phyloP scores from a whole-genome alignment of 2,797 vertebrate species.

The Podarcis siculus region DNA sequence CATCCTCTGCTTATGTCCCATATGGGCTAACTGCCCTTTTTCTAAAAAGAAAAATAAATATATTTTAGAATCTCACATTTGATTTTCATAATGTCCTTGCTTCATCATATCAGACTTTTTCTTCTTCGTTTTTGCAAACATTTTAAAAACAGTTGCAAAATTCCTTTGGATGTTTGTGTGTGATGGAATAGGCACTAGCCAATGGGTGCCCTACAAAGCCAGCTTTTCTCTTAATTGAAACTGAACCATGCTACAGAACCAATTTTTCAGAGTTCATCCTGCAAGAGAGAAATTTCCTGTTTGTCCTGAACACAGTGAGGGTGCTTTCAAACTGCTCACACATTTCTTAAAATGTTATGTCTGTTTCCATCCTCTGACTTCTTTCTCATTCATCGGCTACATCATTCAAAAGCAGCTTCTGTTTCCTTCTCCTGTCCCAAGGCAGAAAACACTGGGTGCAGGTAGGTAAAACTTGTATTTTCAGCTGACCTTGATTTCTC shows the following conservation, averaged over 20 bases:
- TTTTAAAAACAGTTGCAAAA: background rate
- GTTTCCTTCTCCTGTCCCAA: background rate
- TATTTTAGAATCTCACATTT: background rate
- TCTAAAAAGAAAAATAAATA: background rate
- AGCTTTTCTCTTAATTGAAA: background rate
- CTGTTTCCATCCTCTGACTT: background rate
- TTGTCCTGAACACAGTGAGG: background rate
- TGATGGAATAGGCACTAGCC: background rate
- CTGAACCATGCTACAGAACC: background rate
- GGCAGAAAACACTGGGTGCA: background rate
- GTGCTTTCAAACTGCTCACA: background rate
- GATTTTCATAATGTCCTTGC: background rate
- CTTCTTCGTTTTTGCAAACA: background rate
- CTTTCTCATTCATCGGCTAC: background rate
- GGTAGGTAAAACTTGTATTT: background rate
- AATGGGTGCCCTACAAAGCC: background rate
- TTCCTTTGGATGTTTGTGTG: background rate
- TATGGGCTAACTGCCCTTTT: background rate
- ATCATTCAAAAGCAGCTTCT: background rate
- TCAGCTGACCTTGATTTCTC: background rate
- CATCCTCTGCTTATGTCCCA: background rate
- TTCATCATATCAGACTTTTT: background rate
- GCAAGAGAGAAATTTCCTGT: background rate
- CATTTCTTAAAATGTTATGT: background rate
- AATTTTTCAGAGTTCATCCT: background rate